Base-by-base conservation (phyloP, 2,888 invertebrate species). In the Creontiades dilutus region DNA sequence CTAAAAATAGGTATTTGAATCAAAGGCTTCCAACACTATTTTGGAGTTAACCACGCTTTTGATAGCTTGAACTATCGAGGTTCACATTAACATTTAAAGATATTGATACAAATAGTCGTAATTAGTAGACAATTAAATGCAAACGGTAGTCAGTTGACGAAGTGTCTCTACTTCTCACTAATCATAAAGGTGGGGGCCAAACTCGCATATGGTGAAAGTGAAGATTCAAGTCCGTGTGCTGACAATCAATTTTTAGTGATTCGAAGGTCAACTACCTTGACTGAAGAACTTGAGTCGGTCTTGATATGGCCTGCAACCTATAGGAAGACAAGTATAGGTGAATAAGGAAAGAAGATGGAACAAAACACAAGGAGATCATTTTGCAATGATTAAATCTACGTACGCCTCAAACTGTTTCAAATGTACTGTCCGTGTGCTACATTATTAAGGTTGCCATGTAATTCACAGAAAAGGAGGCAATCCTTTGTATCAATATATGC, bases 201-300 rank as follows among this genome's bases (percentile, higher is more conserved):
- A 28, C 61, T 57, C 61, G 23, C 12, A 19, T 84, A 55, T 52
- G 14, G 55, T 23, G 46, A 19, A 46, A 28, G 47, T 16, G 48
- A 81, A 16, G n/a, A n/a, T 19, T 12, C 46, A 16, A 0, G 14
- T 47, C 48, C 19, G 61, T 7, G 61, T 19, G 27, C 14, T 52
- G 37, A 37, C 57, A 57, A 16, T 89, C 68, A 84, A 7, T 89
- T 68, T 61, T 89, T 89, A n/a, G n/a, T 82, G 52, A 95, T 95
- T 93, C 96, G 94, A 81, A 97, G 94, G 93, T 97, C 97, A 76
- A 97, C 95, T 90, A 97, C 95, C 93, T 96, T 95, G 27, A 97
- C 94, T 12, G 94, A 93, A 52, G 95, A 94, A 11, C 94, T 93
- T 47, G 95, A 93, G 92, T 96, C 96, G 91, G 96, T 93, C 91